Base-by-base conservation (phyloP, 2,888 invertebrate species). In the Tricholauxania praeusta region DNA sequence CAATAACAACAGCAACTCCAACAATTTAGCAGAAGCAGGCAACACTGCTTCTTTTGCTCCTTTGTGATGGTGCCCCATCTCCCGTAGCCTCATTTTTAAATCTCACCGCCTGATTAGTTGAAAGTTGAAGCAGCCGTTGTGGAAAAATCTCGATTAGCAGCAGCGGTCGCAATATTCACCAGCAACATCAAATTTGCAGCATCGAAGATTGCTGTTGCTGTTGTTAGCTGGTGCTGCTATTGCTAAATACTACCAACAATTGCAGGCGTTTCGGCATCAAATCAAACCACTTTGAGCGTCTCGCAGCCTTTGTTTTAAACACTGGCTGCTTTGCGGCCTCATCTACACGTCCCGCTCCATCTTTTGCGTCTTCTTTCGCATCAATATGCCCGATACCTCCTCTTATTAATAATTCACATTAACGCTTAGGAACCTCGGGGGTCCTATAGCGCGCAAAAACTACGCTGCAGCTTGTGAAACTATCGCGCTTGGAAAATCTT, bases 391-490 rank as follows among this genome's bases (percentile, higher is more conserved):
- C 57, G 19, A 64, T 57, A 62, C 74, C 66, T 60, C 74, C 72
- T 84, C 83, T 85, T 86, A 86, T 86, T 86, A 86, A 86, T 84
- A 86, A 86, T 84, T 86, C 86, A 86, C 85, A 86, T 86, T 85
- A 86, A 85, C 84, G 84, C 85, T 85, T 83, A 80, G 81, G 80
- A 82, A 78, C 79, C 78, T 73, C 70, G 70, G 76, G 76, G 77
- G 78, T 76, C 72, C 75, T 73, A 48, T 17, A 39, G 22, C 28
- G 12, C 22, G 48, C 76, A 71, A 72, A 71, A 63, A 60, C 62
- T 73, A 57, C 71, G 28, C 47, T 51, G 52, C 63, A 47, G 19
- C 47, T 52, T 52, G 49, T 48, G 66, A 60, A 47, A 32, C 12
- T 67, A 72, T 72, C 72, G 72, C 22, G 32, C 17, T 64, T 59